phyloP scores from a whole-genome alignment of 2,113 vertebrate genomes.

The Narcine bancroftii region DNA sequence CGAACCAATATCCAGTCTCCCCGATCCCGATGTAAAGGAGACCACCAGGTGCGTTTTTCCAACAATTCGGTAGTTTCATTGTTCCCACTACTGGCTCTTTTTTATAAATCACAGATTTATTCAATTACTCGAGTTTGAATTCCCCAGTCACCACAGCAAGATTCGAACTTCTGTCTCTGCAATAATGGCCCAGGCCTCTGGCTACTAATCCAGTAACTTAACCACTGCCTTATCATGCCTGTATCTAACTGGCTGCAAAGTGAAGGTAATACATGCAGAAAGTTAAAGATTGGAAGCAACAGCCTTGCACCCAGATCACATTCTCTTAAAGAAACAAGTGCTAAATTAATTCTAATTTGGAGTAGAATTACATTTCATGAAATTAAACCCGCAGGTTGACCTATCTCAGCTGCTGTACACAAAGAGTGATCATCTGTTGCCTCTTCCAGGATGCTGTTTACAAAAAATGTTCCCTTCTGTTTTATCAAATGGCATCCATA shows the following conservation, averaged over 20 bases:
- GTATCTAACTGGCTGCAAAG: neutral
- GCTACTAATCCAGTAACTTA: too few relatives aligned
- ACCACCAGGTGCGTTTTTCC: too few relatives aligned
- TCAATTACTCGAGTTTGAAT: too few relatives aligned
- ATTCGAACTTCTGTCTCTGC: too few relatives aligned
- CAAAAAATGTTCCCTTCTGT: neutral
- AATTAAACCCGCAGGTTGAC: neutral
- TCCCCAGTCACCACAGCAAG: too few relatives aligned
- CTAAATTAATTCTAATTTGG: neutral
- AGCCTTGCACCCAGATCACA: neutral
- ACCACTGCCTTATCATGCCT: too few relatives aligned
- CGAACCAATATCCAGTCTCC: too few relatives aligned
- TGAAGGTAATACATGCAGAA: neutral
- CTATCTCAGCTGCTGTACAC: neutral
- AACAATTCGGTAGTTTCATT: too few relatives aligned
- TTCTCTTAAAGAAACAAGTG: neutral
- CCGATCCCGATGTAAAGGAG: too few relatives aligned
- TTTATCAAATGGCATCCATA: neutral
- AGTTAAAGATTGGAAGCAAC: neutral
- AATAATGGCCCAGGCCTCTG: too few relatives aligned
- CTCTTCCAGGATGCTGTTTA: neutral
- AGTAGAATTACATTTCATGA: neutral
- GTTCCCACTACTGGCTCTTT: too few relatives aligned
- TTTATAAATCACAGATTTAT: too few relatives aligned
- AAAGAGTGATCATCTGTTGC: neutral